Evolutionary conservation across 53 echinoderm and acorn worm species (phyloP).

Genomic region (Actinopyga echinites): DNA sequence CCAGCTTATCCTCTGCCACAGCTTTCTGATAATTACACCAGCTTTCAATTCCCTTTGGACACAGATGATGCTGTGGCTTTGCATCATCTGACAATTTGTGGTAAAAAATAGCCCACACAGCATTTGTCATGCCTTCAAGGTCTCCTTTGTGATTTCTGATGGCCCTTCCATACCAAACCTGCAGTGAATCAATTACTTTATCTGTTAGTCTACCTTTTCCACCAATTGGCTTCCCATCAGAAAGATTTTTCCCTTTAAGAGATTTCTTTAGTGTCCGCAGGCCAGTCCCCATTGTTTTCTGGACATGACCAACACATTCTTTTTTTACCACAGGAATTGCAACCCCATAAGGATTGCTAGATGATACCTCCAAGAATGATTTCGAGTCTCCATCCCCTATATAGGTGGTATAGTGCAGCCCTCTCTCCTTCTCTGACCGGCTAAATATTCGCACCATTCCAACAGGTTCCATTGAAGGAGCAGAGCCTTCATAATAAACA

Average conservation of each 20-base stretch:
- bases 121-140: not conserved
- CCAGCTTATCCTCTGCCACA: not conserved
- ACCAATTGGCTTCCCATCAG: constrained; percentile 12
- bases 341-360: constrained; percentile 27
- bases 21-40: not conserved
- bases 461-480: constrained; percentile 35
- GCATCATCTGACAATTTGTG: not conserved
- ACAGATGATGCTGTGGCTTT: not conserved
- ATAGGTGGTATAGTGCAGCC: constrained; percentile 22
- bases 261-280: not conserved
- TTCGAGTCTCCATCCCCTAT: constrained; percentile 32
- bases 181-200: not conserved
- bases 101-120: not conserved
- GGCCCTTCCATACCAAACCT: not conserved
- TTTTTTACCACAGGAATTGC: constrained; percentile 18
- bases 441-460: constrained; percentile 27
- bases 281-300: constrained; percentile 9
- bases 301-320: constrained; percentile 54
- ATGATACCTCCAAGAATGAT: constrained; percentile 11
- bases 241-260: constrained; percentile 17
- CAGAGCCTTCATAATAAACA: constrained; percentile 17
- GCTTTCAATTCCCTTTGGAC: not conserved
- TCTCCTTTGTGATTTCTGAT: not conserved
- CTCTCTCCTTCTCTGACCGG: not conserved
- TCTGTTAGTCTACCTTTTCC: not conserved